Evolutionary conservation across 2,113 vertebrate genomes (phyloP).

Genomic region (Hippocampus guttulatus): DNA sequence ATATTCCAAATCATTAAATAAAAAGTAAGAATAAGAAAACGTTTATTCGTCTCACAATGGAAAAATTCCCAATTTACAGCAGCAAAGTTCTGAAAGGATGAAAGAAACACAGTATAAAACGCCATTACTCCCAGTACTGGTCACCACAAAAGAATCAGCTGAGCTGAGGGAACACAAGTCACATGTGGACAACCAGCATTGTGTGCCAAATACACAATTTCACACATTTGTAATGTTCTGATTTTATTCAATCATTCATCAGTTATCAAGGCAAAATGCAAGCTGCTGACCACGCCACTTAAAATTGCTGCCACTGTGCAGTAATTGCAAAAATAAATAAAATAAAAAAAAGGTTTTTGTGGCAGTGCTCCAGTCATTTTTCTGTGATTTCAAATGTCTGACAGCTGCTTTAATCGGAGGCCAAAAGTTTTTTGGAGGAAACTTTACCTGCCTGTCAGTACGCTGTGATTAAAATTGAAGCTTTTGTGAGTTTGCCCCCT

Average conservation of each 20-base stretch:
- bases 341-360: conserved; percentile 19
- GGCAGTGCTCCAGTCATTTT: conserved; percentile 31
- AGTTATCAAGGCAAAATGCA: conserved; percentile 14
- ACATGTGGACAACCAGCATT: background rate
- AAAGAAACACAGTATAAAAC: background rate
- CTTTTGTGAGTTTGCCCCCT: conserved; percentile 20
- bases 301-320: conserved; percentile 29
- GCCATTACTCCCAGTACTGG: background rate
- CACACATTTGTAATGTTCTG: conserved; percentile 28
- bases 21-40: no score
- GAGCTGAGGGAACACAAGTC: background rate
- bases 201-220: conserved; percentile 25
- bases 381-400: conserved; percentile 33
- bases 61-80: no score
- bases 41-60: no score
- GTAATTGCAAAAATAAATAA: conserved; percentile 9
- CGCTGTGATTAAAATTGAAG: conserved; percentile 49
- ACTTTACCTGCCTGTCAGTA: conserved; percentile 51
- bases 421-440: conserved; percentile 35
- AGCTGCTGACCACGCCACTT: conserved; percentile 4
- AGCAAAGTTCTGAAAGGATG: no score
- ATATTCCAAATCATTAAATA: no score
- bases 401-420: conserved; percentile 35
- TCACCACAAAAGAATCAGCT: conserved; percentile 23
- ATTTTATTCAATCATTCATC: conserved; percentile 22